Evolutionary conservation across 2,888 invertebrate genomes (phyloP), one percentile per base, ranked within the genome.

Genomic region (Ischnura elegans): DNA sequence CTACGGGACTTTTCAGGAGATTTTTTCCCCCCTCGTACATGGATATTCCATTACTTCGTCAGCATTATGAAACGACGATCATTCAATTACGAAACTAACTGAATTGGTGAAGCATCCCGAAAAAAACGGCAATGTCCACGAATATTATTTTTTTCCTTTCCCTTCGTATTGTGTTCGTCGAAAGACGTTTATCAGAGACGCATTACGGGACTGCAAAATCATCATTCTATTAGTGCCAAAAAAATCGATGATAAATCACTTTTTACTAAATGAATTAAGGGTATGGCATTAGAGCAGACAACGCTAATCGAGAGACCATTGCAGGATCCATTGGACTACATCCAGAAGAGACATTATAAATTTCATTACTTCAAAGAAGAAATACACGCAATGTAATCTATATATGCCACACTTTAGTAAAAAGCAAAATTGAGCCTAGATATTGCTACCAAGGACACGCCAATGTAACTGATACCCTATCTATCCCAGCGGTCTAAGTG

Each of bases 41-140:
- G 76, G 36, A 76, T 36, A 76, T 76, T 76, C 76, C 76, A 76
- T 76, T 76, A 76, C 76, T n/a, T 36, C 36, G 76, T 76, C 76
- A 76, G 76, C 76, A 76, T 76, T 36, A 36, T 76, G 76, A 76
- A 76, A 76, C 13, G 76, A 76, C 76, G 36, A 76, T 29, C 76
- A 76, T 76, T 36, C 36, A 76, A 76, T 10, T 29, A 36, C 16
- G 76, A 76, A 76, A 36, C 36, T 10, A 76, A 36, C 76, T 36
- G 16, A 76, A 76, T 76, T 36, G 76, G 36, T 76, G 76, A 16
- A 36, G 76, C 29, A 36, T 76, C 29, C 76, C 3, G 36, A 76
- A 76, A 66, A 66, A 76, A 76, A 76, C n/a, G 13, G 29, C 76
- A 29, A 36, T 76, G 8, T 36, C 76, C 76, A 6, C 76, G 76